These are phyloP conservation scores for Tetrax tetrax DNA, from an alignment of 2,113 vertebrate species.

Conservation along the genomic window DNA sequence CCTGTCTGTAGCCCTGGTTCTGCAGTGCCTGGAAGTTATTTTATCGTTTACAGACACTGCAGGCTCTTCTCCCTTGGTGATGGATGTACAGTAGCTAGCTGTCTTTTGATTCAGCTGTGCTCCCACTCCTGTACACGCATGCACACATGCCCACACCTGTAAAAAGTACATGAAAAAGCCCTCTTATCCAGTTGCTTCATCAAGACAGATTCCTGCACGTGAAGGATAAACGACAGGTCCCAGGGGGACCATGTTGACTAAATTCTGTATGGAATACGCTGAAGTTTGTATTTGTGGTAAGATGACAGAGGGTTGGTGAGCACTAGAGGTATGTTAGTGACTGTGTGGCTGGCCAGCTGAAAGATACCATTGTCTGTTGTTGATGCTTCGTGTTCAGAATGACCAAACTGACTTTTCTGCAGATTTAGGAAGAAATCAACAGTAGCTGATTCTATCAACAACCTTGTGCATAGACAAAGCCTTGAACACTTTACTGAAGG, in stretches of 20 bases:
- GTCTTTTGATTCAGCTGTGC: neutral
- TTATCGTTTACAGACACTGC: neutral
- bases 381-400: neutral
- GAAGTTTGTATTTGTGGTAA: neutral
- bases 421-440: conserved; percentile 91
- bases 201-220: neutral
- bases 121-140: neutral
- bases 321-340: neutral
- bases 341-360: neutral
- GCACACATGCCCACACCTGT: no score
- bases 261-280: neutral
- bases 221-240: neutral
- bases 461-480: conserved; percentile 77
- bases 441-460: conserved; percentile 84
- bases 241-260: neutral
- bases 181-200: neutral
- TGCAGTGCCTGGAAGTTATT: neutral
- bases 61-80: neutral
- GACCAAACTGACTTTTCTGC: neutral
- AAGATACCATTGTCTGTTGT: neutral
- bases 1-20: neutral
- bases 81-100: neutral
- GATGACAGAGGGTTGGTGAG: neutral
- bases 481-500: conserved; percentile 90
- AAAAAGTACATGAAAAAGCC: neutral